phyloP scores from a whole-genome alignment of 2,888 invertebrate species.

The Sinhomidia bicolor region DNA sequence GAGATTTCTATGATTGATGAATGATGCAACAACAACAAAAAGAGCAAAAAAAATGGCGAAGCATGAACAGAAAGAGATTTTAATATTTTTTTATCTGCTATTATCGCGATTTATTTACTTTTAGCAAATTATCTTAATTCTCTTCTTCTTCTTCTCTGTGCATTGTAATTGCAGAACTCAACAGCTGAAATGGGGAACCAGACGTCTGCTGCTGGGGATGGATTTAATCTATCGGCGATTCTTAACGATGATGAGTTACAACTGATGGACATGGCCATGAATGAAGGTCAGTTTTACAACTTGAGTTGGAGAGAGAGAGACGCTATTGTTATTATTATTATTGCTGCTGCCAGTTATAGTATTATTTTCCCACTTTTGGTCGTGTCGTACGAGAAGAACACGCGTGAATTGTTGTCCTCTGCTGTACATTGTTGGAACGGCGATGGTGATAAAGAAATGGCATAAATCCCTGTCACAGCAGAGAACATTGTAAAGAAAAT shows the following conservation, averaged over 20 bases:
- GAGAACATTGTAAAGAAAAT: slow-evolving; percentile 41
- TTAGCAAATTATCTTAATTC: slow-evolving; percentile 19
- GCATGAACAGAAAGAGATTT: background rate
- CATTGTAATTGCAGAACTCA: slow-evolving; percentile 83
- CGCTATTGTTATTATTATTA: slow-evolving; percentile 2
- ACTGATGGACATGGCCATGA: slow-evolving; percentile 95
- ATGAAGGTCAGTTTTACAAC: slow-evolving; percentile 87
- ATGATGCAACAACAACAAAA: slow-evolving; percentile 2
- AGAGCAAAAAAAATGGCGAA: background rate
- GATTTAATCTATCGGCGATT: slow-evolving; percentile 90
- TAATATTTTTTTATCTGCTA: background rate
- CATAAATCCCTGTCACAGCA: slow-evolving; percentile 63
- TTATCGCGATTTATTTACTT: slow-evolving; percentile 15
- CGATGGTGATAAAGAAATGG: slow-evolving; percentile 52
- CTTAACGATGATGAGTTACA: slow-evolving; percentile 94
- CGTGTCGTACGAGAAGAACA: slow-evolving; percentile 50
- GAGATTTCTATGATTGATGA: background rate
- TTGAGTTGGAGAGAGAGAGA: slow-evolving; percentile 7
- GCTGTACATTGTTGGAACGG: slow-evolving; percentile 48
- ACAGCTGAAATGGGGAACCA: slow-evolving; percentile 87
- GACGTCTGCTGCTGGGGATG: slow-evolving; percentile 86
- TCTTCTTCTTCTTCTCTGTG: slow-evolving; percentile 22
- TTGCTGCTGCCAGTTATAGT: background rate
- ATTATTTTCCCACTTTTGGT: slow-evolving; percentile 63
- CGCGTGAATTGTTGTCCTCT: slow-evolving; percentile 51